Base-by-base conservation (phyloP, 2,113 vertebrate genomes). In the Poecile atricapillus region DNA sequence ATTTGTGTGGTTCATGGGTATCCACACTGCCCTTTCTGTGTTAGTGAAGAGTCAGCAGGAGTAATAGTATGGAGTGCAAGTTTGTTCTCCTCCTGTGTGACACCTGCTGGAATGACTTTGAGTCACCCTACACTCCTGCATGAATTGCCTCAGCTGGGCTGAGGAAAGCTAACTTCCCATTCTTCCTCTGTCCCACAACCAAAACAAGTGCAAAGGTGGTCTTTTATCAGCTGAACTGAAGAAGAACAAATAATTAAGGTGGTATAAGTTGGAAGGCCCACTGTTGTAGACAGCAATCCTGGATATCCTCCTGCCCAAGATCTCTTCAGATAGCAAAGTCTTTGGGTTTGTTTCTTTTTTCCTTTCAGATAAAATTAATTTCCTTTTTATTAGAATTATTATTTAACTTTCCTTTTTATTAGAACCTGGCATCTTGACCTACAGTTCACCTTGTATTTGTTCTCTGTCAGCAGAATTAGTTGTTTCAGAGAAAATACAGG, bases 1-100 rank as follows among this genome's bases (percentile, higher is more conserved):
- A 2, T 52, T 64, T 73, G 47, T 7, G 4, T 35, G 23, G 23
- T 28, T 49, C 23, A 0, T 30, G 56, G 24, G 62, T 64, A 23
- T 13, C 31, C 0, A 2, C 46, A 2, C 20, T 5, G 2, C n/a
- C 24, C 43, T 64, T 79, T 13, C 23, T 15, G 0, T 30, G 33
- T 28, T 18, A 44, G 37, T 27, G 55, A 19, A 13, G 41, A 46
- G 33, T 6, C 10, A 37, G 24, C 43, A 55, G 74, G 35, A 87
- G 28, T 25, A 39, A 3, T 5, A 33, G n/a, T 2, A 1, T 7
- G 56, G 30, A 24, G 39, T 3, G 30, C 43, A 10, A 0, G 5
- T 20, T n/a, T 3, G 3, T 7, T 35, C 12, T 35, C 10, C 33
- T 71, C 30, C 49, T 14, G 4, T 4, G 27, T 35, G 55, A 11